A percentile compares a stretch with the other conserved stretches of the same genome.
These are phyloP conservation scores for Spodoptera picta DNA, from an alignment of 2,888 invertebrate species.

Conservation along the genomic window DNA sequence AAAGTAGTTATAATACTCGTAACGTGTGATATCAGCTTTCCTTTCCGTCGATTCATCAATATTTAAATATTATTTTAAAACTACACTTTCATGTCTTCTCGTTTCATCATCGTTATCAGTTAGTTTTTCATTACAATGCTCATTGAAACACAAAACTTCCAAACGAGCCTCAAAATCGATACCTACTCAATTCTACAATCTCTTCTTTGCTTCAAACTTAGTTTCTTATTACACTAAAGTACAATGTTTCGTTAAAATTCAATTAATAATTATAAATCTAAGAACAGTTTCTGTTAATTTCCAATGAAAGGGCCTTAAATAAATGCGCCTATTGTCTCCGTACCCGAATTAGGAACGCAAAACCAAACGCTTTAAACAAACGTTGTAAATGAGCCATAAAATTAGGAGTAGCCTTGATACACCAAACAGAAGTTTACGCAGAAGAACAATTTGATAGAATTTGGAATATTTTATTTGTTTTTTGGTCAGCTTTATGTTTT, in stretches of 20 bases:
- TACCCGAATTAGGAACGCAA: slow-evolving; percentile 45
- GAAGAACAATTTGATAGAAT: slow-evolving; percentile 15
- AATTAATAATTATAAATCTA: slow-evolving; percentile 26
- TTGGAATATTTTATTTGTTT: no score
- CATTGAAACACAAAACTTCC: no score
- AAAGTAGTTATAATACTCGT: no score
- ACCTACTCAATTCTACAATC: no score
- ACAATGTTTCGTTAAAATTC: slow-evolving; percentile 20
- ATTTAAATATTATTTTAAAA: no score
- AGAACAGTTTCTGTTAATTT: slow-evolving; percentile 30
- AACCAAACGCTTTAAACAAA: slow-evolving; percentile 53
- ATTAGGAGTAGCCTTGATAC: slow-evolving; percentile 50
- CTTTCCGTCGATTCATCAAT: no score
- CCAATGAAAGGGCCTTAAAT: slow-evolving; percentile 27
- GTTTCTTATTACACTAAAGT: not conserved
- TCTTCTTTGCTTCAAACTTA: not conserved
- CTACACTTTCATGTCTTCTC: no score
- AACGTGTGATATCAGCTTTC: no score
- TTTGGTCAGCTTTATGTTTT: no score
- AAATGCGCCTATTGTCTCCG: slow-evolving; percentile 50
- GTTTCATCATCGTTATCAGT: no score
- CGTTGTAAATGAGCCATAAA: slow-evolving; percentile 55
- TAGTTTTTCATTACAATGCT: no score
- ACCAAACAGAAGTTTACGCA: slow-evolving; percentile 2
- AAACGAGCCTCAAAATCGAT: no score